Conservation (phyloP, 2,888 invertebrate genomes). For the Oxycera nigricornis region DNA sequence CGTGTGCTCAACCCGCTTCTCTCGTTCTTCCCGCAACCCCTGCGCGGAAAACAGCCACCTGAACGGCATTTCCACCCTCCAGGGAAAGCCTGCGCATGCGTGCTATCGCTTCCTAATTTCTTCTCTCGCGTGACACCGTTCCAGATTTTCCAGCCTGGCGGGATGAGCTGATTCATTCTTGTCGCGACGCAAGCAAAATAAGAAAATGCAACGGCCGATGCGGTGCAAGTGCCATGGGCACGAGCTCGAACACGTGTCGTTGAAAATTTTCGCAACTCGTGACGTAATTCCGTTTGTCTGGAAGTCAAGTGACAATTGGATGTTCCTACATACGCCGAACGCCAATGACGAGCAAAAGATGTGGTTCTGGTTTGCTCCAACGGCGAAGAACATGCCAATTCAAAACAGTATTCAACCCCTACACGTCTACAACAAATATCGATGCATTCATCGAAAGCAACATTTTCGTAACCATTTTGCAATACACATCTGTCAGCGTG, state of each 20-base stretch:
- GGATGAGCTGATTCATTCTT: constrained; percentile 2
- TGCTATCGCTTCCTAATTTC: not conserved
- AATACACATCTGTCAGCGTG: too few species aligned
- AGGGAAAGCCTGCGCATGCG: constrained; percentile 1
- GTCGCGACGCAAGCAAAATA: not conserved
- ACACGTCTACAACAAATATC: too few species aligned
- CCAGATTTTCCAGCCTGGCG: not conserved
- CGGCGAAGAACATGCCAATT: too few species aligned
- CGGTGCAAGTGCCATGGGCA: not conserved
- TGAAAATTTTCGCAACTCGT: not conserved
- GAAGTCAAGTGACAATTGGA: not conserved
- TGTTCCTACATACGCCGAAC: too few species aligned
- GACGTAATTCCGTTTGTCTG: constrained; percentile 15
- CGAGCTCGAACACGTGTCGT: constrained; percentile 7
- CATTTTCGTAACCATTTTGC: too few species aligned
- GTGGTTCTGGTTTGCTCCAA: too few species aligned
- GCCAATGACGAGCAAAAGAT: too few species aligned
- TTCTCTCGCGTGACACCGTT: not conserved
- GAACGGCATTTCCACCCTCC: constrained; percentile 21
- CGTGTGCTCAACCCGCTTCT: not conserved
- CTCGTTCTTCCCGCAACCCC: not conserved
- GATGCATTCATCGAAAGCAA: too few species aligned
- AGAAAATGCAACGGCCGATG: not conserved
- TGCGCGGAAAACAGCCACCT: not conserved
- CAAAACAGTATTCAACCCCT: too few species aligned